Conservation (phyloP, 1,140 invertebrate genomes). For the Nixonia krombeini region DNA sequence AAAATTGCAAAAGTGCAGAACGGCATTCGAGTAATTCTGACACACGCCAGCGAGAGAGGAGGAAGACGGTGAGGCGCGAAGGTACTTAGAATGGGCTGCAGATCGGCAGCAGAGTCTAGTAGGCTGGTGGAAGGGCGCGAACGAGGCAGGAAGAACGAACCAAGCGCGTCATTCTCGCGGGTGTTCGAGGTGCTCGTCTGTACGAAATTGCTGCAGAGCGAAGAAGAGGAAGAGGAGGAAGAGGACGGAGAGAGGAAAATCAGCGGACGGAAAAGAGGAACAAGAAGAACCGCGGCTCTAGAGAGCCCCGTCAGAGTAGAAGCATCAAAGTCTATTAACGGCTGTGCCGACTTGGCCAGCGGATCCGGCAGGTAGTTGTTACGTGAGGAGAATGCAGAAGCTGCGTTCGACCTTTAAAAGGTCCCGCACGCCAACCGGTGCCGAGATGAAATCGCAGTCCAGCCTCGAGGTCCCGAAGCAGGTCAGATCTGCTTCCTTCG, state of each 20-base stretch:
- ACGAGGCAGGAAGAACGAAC: constrained; percentile 40
- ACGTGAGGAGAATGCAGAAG: constrained; percentile 78
- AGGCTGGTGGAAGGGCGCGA: constrained; percentile 53
- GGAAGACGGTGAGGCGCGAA: constrained; percentile 23
- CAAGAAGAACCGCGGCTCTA: background rate
- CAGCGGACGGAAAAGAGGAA: background rate
- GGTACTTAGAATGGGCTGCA: constrained; percentile 63
- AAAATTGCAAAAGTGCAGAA: no score
- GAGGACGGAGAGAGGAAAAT: constrained; percentile 25
- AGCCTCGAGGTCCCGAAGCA: constrained; percentile 90
- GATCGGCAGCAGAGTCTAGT: constrained; percentile 53
- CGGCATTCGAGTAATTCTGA: no score
- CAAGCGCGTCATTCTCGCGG: constrained; percentile 32
- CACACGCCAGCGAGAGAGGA: background rate
- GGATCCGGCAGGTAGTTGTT: constrained; percentile 49
- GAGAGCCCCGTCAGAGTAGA: background rate
- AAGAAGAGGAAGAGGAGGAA: constrained; percentile 38
- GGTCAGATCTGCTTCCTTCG: constrained; percentile 86
- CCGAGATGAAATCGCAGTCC: constrained; percentile 91
- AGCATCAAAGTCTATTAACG: background rate
- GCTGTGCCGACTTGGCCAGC: background rate
- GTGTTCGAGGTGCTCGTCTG: constrained; percentile 36
- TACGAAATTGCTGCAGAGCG: constrained; percentile 22
- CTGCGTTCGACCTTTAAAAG: constrained; percentile 88
- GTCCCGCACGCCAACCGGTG: constrained; percentile 86